Base-by-base conservation (phyloP, 2,113 vertebrate species). In the Sander lucioperca region DNA sequence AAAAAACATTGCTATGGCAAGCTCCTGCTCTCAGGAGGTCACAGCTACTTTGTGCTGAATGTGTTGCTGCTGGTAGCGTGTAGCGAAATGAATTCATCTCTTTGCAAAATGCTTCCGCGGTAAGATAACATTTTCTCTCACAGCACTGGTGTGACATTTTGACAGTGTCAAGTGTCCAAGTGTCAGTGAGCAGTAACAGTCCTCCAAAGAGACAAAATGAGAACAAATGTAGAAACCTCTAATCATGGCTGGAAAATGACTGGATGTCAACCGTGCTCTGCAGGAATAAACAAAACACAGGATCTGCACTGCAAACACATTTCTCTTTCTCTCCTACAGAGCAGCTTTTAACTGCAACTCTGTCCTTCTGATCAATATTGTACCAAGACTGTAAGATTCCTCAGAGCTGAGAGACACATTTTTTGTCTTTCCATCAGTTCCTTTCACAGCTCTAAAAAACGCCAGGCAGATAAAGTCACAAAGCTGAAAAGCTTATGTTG, bases 71-170 rank as follows among this genome's bases (percentile, higher is more conserved):
- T 27, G 27, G 50, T 62, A 15, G 45, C 47, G 2, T 19, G 47
- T 2, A 13, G 30, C 53, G 18, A 72, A 79, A 85, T 51, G 5
- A 53, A 77, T 47, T 65, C 4, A 54, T 77, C 23, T 72, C 13
- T 70, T 43, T 39, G 63, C 33, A 53, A 83, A 76, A 58, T 9
- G 67, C 48, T n/a, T 67, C 47, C 3, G 25, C 6, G 11, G 33
- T 16, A 56, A 62, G 18, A 54, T 47, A n/a, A 85, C 65, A 72
- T 57, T 75, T 70, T 64, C n/a, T 71, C 14, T 82, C 66, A 6
- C 79, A 39, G 67, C 33, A 50, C 56, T 30, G 18, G 23, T 64
- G 62, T 19, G 50, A 77, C 74, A 65, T 81, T 73, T 67, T 62
- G 14, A 71, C 27, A 27, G 27, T 27, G 27, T 2, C 27, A 27